These are phyloP conservation scores for Hypselothyrea guttata DNA, from an alignment of 2,888 invertebrate species.

Conservation along the genomic window DNA sequence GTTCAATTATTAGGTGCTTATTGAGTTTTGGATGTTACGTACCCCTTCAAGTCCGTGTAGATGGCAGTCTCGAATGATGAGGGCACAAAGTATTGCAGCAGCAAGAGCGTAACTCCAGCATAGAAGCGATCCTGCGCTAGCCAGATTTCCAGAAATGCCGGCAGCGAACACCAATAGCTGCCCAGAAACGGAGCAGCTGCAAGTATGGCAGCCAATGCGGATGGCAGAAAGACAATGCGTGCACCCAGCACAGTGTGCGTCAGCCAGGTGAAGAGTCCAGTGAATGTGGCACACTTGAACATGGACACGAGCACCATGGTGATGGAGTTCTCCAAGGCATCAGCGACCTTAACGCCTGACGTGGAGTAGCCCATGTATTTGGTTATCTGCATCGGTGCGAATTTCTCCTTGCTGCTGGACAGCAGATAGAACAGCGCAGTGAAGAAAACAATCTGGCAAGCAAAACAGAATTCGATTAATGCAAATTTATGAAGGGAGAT, in stretches of 20 bases:
- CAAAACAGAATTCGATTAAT: neutral
- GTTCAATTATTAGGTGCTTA: neutral
- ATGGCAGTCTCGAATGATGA: conserved; percentile 97
- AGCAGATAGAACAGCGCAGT: conserved; percentile 98
- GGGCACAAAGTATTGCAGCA: conserved; percentile 92
- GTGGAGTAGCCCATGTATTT: conserved; percentile 89
- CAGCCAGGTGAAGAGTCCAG: conserved; percentile 99
- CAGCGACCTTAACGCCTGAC: conserved; percentile 89
- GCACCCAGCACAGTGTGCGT: conserved; percentile 97
- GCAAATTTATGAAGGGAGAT: neutral
- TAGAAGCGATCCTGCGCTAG: conserved; percentile 93
- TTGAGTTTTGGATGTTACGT: neutral
- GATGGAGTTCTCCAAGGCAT: conserved; percentile 92
- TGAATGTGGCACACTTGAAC: conserved; percentile 97
- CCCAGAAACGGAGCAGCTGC: conserved; percentile 98
- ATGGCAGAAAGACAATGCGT: conserved; percentile 97
- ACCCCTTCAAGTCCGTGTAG: conserved; percentile 99
- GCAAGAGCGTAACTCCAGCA: conserved; percentile 90
- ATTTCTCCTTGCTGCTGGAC: conserved; percentile 91
- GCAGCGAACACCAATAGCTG: conserved; percentile 96
- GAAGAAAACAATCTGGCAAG: conserved; percentile 94
- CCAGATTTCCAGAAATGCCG: conserved; percentile 97
- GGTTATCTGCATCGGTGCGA: conserved; percentile 96
- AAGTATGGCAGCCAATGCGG: conserved; percentile 92
- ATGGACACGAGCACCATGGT: conserved; percentile 98